phyloP scores from a whole-genome alignment of 2,888 invertebrate genomes.

The Aethes cnicana region DNA sequence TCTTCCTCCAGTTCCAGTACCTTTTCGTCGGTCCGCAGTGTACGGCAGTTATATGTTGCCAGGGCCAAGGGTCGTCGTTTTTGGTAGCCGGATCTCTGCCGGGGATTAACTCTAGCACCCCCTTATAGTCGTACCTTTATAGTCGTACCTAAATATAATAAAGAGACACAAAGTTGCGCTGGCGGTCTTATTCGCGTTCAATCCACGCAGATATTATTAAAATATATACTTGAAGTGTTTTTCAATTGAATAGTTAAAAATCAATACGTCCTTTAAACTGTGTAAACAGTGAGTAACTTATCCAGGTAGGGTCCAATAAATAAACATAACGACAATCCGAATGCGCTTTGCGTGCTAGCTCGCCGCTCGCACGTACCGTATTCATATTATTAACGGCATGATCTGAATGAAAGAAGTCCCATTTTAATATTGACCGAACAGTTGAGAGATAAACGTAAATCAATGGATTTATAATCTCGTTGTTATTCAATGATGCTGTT shows the following conservation, averaged over 20 bases:
- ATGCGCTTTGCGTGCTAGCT: slow-evolving; percentile 41
- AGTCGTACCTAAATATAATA: too few species aligned
- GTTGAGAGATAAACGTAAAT: slow-evolving; percentile 26
- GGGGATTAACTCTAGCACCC: too few species aligned
- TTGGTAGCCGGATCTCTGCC: too few species aligned
- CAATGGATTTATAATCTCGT: slow-evolving; percentile 29
- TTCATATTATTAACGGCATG: slow-evolving; percentile 50
- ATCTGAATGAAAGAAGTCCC: slow-evolving; percentile 42
- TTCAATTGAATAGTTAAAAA: slow-evolving; percentile 21
- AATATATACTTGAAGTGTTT: slow-evolving; percentile 5
- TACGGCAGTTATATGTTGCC: too few species aligned
- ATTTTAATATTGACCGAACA: slow-evolving; percentile 34
- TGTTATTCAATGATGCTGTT: slow-evolving; percentile 23
- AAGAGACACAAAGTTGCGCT: too few species aligned
- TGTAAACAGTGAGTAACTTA: slow-evolving; percentile 34
- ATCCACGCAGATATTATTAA: neutral
- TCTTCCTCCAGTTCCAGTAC: too few species aligned
- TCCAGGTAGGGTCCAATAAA: slow-evolving; percentile 41
- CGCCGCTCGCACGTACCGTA: slow-evolving; percentile 44
- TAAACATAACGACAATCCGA: slow-evolving; percentile 47
- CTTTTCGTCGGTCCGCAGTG: too few species aligned
- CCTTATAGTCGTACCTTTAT: too few species aligned
- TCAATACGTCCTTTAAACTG: slow-evolving; percentile 29
- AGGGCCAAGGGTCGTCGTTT: too few species aligned
- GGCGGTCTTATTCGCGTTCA: too few species aligned